Base-by-base conservation (phyloP, 2,797 vertebrate species). In the Euphonia xanthogaster region DNA sequence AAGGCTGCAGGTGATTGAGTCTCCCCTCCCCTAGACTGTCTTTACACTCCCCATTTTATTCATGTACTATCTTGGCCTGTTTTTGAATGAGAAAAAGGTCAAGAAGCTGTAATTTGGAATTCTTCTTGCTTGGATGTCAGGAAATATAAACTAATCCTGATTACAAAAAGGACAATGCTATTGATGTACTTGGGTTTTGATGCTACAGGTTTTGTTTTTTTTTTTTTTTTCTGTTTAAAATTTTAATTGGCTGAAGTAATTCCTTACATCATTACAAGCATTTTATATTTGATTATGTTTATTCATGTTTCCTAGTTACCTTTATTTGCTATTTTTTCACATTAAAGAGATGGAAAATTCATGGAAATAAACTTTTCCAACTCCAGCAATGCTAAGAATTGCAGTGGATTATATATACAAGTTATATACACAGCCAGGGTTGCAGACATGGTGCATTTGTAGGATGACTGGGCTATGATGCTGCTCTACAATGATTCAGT, bases 201-300 rank as follows among this genome's bases (percentile, higher is more conserved):
- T 84, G 86, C 28, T 72, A 67, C 77, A 90, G 45, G 16, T 48
- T 66, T 96, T 97, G 96, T 97, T 95, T 97, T 95, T 97, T 48
- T 66, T 96, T 97, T 96, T 97, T 95, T 97, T 95, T 97, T 95
- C 97, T 97, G 95, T 97, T 98, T 98, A 97, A 98, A 97, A 83
- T 97, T 98, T 98, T 98, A 98, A 98, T 98, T 97, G 96, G 95
- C 74, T 96, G 91, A 97, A 96, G 91, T 97, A 94, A 97, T 79
- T 96, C 94, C 92, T 95, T 90, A 70, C 92, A 97, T 90, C 89
- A 93, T 84, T 90, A 71, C 77, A 94, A 97, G 61, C 47, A 94
- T 96, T 97, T 97, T 92, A 91, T 96, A 71, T 97, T 97, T 98
- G 95, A 97, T 97, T 96, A 73, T 96, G 78, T 95, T 97, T 97